Percentiles rank a stretch among this genome's conserved stretches.
Conservation (phyloP, 2,113 vertebrate genomes). For the Telmatochromis bifrenatus region DNA sequence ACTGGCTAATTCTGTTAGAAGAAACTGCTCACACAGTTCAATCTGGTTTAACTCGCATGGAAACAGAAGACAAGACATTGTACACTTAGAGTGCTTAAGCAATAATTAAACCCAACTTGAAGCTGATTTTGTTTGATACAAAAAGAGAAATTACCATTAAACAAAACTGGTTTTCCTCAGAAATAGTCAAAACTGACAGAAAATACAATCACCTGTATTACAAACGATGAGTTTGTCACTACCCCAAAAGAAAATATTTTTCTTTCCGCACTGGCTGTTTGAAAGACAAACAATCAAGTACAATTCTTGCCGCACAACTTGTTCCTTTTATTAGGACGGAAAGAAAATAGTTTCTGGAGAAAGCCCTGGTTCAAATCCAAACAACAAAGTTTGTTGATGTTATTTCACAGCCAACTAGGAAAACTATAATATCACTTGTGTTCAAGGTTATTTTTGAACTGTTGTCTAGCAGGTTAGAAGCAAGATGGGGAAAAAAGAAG, state of each 20-base stretch:
- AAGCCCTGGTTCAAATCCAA: neutral
- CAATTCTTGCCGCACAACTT: neutral
- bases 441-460: neutral
- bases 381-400: neutral
- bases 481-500: rapidly evolving
- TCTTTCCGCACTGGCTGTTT: neutral
- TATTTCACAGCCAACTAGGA: neutral
- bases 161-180: neutral
- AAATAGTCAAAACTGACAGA: neutral
- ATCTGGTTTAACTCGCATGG: neutral
- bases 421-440: neutral
- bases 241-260: neutral
- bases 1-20: neutral
- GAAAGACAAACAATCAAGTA: neutral
- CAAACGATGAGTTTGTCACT: neutral
- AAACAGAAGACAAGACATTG: neutral
- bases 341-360: neutral
- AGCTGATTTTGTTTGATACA: neutral
- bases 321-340: neutral
- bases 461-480: neutral
- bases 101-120: neutral
- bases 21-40: neutral
- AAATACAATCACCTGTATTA: neutral
- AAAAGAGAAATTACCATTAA: neutral
- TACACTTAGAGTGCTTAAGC: neutral